Base-by-base conservation (phyloP, 2,113 vertebrate species). In the Austrofundulus limnaeus region DNA sequence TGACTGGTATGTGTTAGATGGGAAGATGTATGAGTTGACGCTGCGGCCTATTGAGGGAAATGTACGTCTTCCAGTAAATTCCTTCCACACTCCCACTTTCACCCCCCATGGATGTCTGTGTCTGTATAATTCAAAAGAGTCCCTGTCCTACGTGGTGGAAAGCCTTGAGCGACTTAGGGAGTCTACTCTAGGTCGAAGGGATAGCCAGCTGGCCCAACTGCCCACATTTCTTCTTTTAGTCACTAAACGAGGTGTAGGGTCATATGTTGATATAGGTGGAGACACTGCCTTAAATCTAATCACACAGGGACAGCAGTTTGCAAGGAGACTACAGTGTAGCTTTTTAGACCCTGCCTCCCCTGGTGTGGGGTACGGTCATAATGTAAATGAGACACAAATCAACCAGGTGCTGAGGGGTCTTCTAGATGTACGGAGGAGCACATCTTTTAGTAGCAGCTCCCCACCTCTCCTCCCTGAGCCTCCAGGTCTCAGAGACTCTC, bases 121-220 rank as follows among this genome's bases (percentile, higher is more conserved):
- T 90, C 94, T 98, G 66, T 99, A 99, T 82, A 98, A 98, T 85
- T 98, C 97, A 16, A 99, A 98, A 87, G 97, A 98, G 41, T 97
- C 97, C 0, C 77, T 99, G 5, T 95, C 95, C 20, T 99, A 99
- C 3, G 94, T 99, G 58, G 91, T 96, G 39, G 97, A 99, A 81
- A 99, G 97, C 77, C 94, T 99, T 11, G 97, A 99, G 72, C 95
- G 96, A 83, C 93, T 96, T 57, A 83, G 96, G 2, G 95, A 97
- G 72, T 95, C 92, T 0, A 94, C 94, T 0, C 20, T 94, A 0
- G 94, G 95, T 21, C 84, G 96, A 51, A 88, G 93, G 72, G 97
- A 97, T 3, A 94, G 93, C 62, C 95, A 95, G 61, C 53, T 90
- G 66, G 92, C 85, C 0, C 94, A 93, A 52, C 92, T 99, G 8